These are phyloP conservation scores for Oeneis ivallda DNA, from an alignment of 2,888 invertebrate genomes.

Conservation along the genomic window DNA sequence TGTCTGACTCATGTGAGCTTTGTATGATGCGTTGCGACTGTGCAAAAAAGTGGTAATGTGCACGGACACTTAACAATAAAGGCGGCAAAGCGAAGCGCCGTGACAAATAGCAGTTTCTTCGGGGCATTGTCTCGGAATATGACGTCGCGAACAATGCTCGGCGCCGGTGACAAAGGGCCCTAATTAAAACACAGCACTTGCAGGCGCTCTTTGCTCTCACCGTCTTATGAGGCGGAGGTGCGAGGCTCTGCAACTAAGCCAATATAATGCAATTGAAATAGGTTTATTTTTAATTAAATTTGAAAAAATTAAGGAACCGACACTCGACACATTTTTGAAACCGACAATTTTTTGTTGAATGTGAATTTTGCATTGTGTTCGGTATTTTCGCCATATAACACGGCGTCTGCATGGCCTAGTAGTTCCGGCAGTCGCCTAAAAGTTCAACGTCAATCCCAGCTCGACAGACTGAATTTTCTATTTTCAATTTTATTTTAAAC, in stretches of 20 bases:
- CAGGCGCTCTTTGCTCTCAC: slow-evolving; percentile 20
- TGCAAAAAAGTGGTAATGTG: background rate
- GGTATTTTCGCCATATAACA: no score
- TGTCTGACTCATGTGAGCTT: no score
- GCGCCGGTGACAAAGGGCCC: slow-evolving; percentile 37
- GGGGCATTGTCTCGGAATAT: slow-evolving; percentile 38
- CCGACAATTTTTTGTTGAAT: no score
- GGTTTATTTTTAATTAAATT: background rate
- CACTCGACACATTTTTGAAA: no score
- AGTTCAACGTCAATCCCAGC: no score
- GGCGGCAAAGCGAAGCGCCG: slow-evolving; percentile 28
- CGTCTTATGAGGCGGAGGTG: slow-evolving; percentile 2
- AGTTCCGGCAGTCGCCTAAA: no score
- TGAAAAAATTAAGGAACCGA: no score
- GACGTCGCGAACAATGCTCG: slow-evolving; percentile 38
- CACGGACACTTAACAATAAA: slow-evolving; percentile 17
- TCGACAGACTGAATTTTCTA: no score
- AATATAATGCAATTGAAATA: background rate
- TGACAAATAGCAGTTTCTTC: slow-evolving; percentile 39
- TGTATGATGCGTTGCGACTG: background rate
- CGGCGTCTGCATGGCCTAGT: no score
- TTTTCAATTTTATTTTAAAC: no score
- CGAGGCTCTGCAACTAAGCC: slow-evolving; percentile 14
- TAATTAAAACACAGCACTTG: slow-evolving; percentile 40
- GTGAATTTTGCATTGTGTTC: no score